Evolutionary conservation across 1,140 invertebrate species (phyloP).

Genomic region (Eumeta japonica): DNA sequence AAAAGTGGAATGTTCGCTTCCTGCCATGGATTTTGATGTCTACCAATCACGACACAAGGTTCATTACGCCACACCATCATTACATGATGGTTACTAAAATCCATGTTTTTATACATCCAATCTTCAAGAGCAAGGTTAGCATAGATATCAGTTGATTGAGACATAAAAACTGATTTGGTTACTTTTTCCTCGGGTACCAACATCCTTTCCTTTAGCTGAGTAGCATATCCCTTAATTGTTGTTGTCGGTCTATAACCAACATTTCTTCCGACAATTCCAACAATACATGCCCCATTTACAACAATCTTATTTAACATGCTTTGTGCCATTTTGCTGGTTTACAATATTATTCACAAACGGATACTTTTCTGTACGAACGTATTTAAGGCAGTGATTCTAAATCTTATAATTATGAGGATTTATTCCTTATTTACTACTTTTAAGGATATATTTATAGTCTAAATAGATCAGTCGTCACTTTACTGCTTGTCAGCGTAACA

Average conservation of each 20-base stretch:
- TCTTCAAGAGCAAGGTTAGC: conserved; percentile 92
- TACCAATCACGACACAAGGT: conserved; percentile 91
- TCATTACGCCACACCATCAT: conserved; percentile 89
- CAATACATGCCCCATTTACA: conserved; percentile 31
- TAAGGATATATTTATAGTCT: no score
- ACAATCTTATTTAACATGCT: conserved; percentile 44
- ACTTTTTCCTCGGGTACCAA: conserved; percentile 54
- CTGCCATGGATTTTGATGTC: conserved; percentile 95
- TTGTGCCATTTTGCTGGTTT: conserved; percentile 37
- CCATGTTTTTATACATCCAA: conserved; percentile 86
- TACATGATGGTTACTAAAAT: conserved; percentile 79
- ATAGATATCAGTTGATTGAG: conserved; percentile 85
- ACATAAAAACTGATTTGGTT: conserved; percentile 86
- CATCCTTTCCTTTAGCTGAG: conserved; percentile 27
- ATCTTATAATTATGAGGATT: no score
- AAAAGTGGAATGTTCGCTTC: conserved; percentile 78
- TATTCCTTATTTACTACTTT: no score
- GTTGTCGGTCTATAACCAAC: no score
- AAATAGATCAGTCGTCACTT: no score
- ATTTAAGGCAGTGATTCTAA: conserved; percentile 25
- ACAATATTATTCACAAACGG: conserved; percentile 27
- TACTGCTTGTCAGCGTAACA: conserved; percentile 27
- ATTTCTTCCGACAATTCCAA: conserved; percentile 38
- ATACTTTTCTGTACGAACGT: conserved; percentile 52
- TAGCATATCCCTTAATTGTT: no score